A percentile compares a stretch with the other conserved stretches of the same genome.
Conservation (phyloP, 2,888 invertebrate species). For the Selenia dentaria region DNA sequence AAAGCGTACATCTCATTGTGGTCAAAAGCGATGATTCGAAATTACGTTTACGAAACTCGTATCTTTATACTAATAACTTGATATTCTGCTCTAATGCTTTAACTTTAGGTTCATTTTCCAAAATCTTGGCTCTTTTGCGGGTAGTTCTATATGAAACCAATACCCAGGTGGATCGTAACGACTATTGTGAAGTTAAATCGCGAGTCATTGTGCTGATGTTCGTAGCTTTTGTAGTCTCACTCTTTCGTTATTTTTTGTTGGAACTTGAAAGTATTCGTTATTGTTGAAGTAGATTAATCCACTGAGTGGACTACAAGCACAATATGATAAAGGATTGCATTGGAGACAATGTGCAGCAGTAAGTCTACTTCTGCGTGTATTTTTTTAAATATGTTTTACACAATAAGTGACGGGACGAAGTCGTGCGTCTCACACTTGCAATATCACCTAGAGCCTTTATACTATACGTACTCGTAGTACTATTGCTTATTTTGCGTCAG, state of each 20-base stretch:
- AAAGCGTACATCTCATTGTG: constrained; percentile 78
- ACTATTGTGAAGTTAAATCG: constrained; percentile 50
- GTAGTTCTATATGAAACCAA: constrained; percentile 21
- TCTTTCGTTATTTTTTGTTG: constrained; percentile 11
- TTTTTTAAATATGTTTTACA: no score
- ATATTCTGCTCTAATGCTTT: constrained; percentile 21
- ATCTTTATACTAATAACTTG: constrained; percentile 26
- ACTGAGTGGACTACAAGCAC: not conserved
- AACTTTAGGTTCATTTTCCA: constrained; percentile 6
- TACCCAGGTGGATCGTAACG: constrained; percentile 55
- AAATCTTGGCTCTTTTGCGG: constrained; percentile 2
- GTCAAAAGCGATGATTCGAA: constrained; percentile 64
- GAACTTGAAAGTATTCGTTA: not conserved
- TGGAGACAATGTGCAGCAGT: no score
- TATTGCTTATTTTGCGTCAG: no score
- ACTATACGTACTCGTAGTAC: no score
- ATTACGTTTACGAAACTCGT: constrained; percentile 37
- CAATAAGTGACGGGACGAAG: no score
- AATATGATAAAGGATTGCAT: no score
- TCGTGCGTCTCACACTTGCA: no score
- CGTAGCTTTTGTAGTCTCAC: constrained; percentile 41
- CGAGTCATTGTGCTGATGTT: constrained; percentile 51
- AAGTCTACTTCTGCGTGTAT: no score
- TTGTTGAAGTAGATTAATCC: no score
- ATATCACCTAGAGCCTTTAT: no score